These are phyloP conservation scores for Pollenia labialis DNA, from an alignment of 2,888 invertebrate species.

Conservation along the genomic window DNA sequence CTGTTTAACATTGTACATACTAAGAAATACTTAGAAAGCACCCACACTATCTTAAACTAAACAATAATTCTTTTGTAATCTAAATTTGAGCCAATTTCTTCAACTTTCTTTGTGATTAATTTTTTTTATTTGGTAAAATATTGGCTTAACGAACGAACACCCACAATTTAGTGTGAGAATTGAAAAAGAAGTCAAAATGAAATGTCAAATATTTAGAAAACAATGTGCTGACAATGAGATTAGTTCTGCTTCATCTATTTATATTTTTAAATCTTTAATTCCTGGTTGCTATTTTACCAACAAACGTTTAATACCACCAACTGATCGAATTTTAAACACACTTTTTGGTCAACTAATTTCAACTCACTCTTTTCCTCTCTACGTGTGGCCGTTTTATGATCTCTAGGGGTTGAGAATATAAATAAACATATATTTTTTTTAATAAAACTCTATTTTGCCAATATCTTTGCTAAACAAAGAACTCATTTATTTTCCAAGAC, in stretches of 20 bases:
- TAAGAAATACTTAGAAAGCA: constrained; percentile 2
- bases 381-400: constrained; percentile 50
- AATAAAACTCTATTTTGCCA: constrained; percentile 57
- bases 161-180: constrained; percentile 27
- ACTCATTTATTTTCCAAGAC: constrained; percentile 33
- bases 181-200: constrained; percentile 29
- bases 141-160: constrained; percentile 29
- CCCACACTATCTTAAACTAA: not conserved
- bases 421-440: not conserved
- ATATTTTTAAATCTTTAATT: constrained; percentile 17
- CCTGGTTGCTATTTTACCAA: constrained; percentile 5
- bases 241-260: constrained; percentile 57
- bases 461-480: constrained; percentile 46
- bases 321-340: constrained; percentile 51
- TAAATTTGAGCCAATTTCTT: constrained; percentile 24
- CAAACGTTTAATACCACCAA: constrained; percentile 54
- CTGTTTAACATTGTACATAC: not conserved
- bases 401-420: not conserved
- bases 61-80: constrained; percentile 30
- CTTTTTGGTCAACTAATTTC: constrained; percentile 52
- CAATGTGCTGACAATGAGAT: constrained; percentile 66
- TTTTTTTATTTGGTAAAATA: constrained; percentile 4
- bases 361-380: constrained; percentile 37
- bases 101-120: constrained; percentile 42
- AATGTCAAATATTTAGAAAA: constrained; percentile 56